Evolutionary conservation across 1,140 invertebrate genomes (phyloP).

Genomic region (Chironomus striatipennis): DNA sequence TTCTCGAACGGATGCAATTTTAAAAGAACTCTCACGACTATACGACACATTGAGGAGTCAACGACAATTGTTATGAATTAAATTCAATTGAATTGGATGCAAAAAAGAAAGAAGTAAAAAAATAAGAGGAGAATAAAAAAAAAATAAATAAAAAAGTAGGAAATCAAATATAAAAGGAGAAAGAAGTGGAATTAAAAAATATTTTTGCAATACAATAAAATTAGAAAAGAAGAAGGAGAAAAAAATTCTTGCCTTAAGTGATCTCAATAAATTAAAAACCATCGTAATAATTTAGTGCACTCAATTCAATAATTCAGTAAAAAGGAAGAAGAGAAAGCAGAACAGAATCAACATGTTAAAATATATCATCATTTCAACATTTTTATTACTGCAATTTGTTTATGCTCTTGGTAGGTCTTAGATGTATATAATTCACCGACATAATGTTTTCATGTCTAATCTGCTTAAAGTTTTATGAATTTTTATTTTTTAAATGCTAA

Average conservation of each 20-base stretch:
- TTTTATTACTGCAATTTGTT: neutral
- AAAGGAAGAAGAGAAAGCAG: neutral
- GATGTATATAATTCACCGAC: neutral
- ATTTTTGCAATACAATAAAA: too few species aligned
- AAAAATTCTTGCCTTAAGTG: too few species aligned
- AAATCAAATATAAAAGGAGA: too few species aligned
- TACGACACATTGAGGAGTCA: too few species aligned
- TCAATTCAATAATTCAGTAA: neutral
- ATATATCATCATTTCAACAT: neutral
- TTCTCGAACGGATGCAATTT: neutral
- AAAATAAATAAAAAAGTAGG: neutral
- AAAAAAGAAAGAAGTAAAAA: neutral
- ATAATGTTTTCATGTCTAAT: neutral
- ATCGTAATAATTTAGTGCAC: neutral
- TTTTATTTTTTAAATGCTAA: neutral
- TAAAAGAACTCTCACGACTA: neutral
- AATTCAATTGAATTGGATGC: neutral
- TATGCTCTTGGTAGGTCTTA: slow-evolving; percentile 5
- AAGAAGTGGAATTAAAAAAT: too few species aligned
- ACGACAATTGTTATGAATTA: neutral
- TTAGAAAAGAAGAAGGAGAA: too few species aligned
- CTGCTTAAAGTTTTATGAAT: neutral
- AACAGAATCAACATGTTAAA: neutral
- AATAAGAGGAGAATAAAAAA: neutral
- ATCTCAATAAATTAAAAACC: too few species aligned